phyloP scores from a whole-genome alignment of 2,888 invertebrate species.

The Tenthredo amoena region DNA sequence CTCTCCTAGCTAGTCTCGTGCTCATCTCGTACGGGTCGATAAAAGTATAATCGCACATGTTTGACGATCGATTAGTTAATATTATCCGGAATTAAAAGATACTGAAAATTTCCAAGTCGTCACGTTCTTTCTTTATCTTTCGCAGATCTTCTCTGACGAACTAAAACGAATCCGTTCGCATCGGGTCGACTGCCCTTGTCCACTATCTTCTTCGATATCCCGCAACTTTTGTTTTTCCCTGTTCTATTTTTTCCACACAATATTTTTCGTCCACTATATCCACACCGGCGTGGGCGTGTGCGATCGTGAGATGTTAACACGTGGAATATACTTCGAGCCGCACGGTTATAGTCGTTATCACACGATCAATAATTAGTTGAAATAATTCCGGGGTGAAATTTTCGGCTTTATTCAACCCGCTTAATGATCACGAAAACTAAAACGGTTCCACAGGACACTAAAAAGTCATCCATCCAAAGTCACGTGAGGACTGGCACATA shows the following conservation, averaged over 20 bases:
- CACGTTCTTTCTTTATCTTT: not conserved
- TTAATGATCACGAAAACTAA: not conserved
- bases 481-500: not conserved
- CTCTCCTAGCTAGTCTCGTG: conserved; percentile 70
- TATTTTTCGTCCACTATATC: not conserved
- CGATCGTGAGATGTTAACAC: conserved; percentile 29
- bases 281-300: not conserved
- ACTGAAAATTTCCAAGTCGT: no score
- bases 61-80: not conserved
- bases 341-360: not conserved
- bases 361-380: conserved; percentile 35
- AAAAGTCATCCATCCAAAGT: not conserved
- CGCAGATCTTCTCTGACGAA: no score
- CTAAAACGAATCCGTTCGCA: no score
- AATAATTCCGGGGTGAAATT: not conserved
- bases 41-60: conserved; percentile 71
- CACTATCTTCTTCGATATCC: not conserved
- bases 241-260: not conserved
- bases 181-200: not conserved
- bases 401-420: not conserved
- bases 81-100: not conserved
- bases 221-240: not conserved
- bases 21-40: conserved; percentile 66
- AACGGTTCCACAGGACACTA: not conserved
- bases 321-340: not conserved